A percentile compares a stretch with the other conserved stretches of the same genome.
Evolutionary conservation across 2,888 invertebrate genomes (phyloP).

Genomic region (Spisula subtruncata): DNA sequence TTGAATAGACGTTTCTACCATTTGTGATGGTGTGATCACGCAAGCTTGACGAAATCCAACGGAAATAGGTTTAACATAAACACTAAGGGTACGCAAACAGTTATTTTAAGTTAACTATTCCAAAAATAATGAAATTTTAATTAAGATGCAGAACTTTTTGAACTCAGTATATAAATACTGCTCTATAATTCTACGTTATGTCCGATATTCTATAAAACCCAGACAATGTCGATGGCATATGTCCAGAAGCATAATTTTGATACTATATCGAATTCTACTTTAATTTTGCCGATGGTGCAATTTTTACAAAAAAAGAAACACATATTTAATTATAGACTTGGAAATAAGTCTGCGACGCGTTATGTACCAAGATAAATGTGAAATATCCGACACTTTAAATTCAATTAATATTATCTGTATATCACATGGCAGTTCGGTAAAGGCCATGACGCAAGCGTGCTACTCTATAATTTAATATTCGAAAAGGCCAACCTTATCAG

Average conservation of each 20-base stretch:
- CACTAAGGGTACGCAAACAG: too few species aligned
- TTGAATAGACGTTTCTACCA: too few species aligned
- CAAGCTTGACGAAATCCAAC: too few species aligned
- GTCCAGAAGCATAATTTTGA: neutral
- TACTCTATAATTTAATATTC: neutral
- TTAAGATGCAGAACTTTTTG: too few species aligned
- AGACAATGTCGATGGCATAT: neutral
- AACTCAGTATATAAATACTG: too few species aligned
- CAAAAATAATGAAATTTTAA: too few species aligned
- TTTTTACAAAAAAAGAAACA: constrained; percentile 5
- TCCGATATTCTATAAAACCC: neutral
- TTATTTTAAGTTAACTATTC: too few species aligned
- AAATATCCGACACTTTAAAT: neutral
- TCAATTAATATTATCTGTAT: neutral
- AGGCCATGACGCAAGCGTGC: neutral
- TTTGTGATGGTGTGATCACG: too few species aligned
- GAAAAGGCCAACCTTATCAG: neutral
- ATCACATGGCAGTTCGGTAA: neutral
- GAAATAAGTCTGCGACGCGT: neutral
- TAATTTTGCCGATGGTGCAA: neutral
- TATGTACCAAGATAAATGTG: neutral
- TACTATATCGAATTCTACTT: neutral
- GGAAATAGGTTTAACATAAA: too few species aligned
- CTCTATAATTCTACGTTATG: neutral
- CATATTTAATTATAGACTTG: neutral